Conservation (phyloP, 2,113 vertebrate genomes). For the Paralichthys olivaceus region DNA sequence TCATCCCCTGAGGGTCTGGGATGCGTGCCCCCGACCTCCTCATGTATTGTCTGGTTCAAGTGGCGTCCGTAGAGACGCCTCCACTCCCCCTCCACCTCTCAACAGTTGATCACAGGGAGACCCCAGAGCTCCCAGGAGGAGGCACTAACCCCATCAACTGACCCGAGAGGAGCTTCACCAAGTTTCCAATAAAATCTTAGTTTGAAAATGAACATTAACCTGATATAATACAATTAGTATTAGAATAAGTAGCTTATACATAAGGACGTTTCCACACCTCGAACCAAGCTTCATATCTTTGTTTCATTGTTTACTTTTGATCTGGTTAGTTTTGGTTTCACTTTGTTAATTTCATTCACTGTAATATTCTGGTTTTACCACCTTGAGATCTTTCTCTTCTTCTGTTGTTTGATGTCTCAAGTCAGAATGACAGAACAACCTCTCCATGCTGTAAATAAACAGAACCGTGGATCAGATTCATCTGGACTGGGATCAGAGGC, state of each 20-base stretch:
- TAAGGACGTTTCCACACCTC: neutral
- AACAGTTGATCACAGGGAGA: conserved; percentile 8
- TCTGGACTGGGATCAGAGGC: too few relatives aligned
- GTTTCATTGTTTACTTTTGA: too few relatives aligned
- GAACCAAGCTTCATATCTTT: too few relatives aligned
- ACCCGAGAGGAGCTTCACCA: neutral
- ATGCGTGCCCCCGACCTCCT: neutral
- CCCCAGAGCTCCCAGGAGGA: neutral
- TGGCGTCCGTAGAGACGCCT: conserved; percentile 27
- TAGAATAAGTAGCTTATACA: neutral
- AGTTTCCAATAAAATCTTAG: neutral
- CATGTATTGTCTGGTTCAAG: conserved; percentile 5
- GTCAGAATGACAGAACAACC: too few relatives aligned
- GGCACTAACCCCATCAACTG: neutral
- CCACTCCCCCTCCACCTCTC: neutral
- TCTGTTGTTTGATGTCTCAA: too few relatives aligned
- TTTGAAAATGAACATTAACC: neutral
- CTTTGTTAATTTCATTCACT: too few relatives aligned
- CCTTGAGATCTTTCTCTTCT: too few relatives aligned
- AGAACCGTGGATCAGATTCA: too few relatives aligned
- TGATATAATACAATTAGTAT: too few relatives aligned
- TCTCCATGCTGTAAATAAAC: too few relatives aligned
- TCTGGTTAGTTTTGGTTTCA: too few relatives aligned
- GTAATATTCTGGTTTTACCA: too few relatives aligned
- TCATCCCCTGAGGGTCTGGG: neutral